Percentiles rank a stretch among this genome's conserved stretches.
phyloP scores from a whole-genome alignment of 1,140 invertebrate genomes.

The Drosophila obscura region DNA sequence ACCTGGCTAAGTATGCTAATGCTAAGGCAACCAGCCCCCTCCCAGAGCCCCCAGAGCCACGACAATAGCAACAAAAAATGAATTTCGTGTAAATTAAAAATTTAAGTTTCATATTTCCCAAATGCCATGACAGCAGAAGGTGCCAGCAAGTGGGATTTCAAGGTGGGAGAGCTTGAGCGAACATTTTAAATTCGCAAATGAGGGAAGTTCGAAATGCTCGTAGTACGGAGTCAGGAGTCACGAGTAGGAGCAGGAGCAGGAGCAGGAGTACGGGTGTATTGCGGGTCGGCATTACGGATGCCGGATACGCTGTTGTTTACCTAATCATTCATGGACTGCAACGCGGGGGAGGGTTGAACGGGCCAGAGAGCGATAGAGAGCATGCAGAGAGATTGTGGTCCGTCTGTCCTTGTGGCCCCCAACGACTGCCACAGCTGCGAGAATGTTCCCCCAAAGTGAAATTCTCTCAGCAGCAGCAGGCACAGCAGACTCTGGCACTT shows the following conservation, averaged over 20 bases:
- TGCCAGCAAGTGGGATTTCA: too few relatives aligned
- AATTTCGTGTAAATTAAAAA: neutral
- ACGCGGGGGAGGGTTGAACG: neutral
- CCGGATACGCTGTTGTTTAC: conserved; percentile 39
- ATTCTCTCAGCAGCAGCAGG: neutral
- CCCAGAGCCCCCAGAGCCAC: neutral
- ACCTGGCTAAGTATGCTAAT: conserved; percentile 62
- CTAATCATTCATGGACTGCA: conserved; percentile 35
- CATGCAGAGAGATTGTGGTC: neutral
- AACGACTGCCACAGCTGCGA: conserved; percentile 42
- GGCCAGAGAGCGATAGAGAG: too few relatives aligned
- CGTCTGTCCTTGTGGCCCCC: conserved; percentile 10
- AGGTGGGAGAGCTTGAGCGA: too few relatives aligned
- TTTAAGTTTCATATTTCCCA: too few relatives aligned
- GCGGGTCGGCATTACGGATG: conserved; percentile 9
- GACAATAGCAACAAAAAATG: neutral
- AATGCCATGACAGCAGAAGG: too few relatives aligned
- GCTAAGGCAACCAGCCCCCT: conserved; percentile 29
- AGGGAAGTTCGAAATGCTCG: too few relatives aligned
- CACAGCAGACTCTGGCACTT: neutral
- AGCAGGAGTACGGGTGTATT: conserved; percentile 1
- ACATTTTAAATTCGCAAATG: too few relatives aligned
- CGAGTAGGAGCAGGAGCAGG: neutral
- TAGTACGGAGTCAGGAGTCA: too few relatives aligned
- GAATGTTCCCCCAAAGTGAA: conserved; percentile 1